Evolutionary conservation across 2,888 invertebrate species (phyloP), one percentile per base, ranked within the genome.

Genomic region (Arctia plantaginis): DNA sequence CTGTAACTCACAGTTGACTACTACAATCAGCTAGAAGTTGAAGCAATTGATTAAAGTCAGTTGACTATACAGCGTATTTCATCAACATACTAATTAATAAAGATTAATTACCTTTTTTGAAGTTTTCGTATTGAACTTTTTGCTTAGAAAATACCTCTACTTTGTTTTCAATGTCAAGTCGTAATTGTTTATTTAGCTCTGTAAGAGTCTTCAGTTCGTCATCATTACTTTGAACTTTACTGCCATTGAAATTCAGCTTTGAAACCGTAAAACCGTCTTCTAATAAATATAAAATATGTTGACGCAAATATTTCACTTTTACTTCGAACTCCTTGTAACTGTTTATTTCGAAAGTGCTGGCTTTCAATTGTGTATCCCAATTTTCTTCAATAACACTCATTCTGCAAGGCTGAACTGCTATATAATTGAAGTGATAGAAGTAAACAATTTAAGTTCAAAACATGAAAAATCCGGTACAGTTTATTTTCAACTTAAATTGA

Each of bases 151-250:
- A 79, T 73, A 89, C 90, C 74, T 90, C 88, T 62, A 90, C 59
- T 88, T 92, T 93, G 51, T 47, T 77, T 23, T 93, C 94, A 59
- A 94, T 91, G 68, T 92, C 89, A 69, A 87, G 83, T 33, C 90
- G 89, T 64, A 94, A 67, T 65, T 89, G 85, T 81, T 90, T 93
- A 82, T 95, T 95, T 74, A 77, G 86, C 68, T 94, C 93, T 30
- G 86, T 77, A 8, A 94, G 75, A 47, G 76, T 76, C 84, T 88
- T 90, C 0, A 94, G 78, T 75, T 93, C 91, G 69, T 93, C 90
- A 33, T 94, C 92, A 77, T 90, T 88, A 78, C 83, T 91, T 77
- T 83, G 84, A 41, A 80, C 73, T 30, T 80, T 73, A 72, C 78
- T 86, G 33, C 81, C 82, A 76, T 85, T 86, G 51, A 80, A 85